These are phyloP conservation scores for Sinonovacula constricta DNA, from an alignment of 1,140 invertebrate genomes.

Conservation along the genomic window DNA sequence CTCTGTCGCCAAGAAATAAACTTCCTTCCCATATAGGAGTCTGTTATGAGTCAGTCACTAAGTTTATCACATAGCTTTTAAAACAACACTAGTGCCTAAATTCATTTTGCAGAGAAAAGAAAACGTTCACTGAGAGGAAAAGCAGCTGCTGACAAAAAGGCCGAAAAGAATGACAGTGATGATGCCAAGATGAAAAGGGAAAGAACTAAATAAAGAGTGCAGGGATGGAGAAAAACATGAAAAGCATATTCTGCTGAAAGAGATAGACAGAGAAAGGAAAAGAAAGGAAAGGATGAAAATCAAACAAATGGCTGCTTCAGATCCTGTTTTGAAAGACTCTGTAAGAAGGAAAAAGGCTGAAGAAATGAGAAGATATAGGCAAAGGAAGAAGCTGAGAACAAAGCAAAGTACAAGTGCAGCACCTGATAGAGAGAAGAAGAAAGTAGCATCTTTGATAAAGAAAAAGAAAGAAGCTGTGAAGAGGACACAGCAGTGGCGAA, in stretches of 20 bases:
- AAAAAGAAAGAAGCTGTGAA: slow-evolving; percentile 42
- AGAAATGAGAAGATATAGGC: slow-evolving; percentile 33
- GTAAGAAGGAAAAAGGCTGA: slow-evolving; percentile 9
- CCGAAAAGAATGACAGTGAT: too few relatives aligned
- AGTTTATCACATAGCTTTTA: too few relatives aligned
- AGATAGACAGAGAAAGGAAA: slow-evolving; percentile 21
- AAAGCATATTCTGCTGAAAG: slow-evolving; percentile 12
- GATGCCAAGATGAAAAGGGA: too few relatives aligned
- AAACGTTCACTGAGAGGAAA: too few relatives aligned
- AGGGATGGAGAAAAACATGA: slow-evolving; percentile 14
- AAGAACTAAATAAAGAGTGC: slow-evolving; percentile 14
- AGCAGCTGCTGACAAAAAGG: too few relatives aligned
- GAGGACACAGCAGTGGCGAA: slow-evolving; percentile 14
- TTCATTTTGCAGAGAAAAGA: too few relatives aligned
- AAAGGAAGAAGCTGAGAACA: slow-evolving; percentile 23
- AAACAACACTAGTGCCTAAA: too few relatives aligned
- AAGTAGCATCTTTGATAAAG: background rate
- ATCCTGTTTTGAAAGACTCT: background rate
- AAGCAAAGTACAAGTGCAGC: background rate
- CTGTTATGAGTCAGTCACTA: too few relatives aligned
- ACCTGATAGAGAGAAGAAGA: slow-evolving; percentile 1
- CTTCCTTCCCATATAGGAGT: too few relatives aligned
- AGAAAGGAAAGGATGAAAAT: background rate
- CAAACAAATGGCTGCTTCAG: background rate
- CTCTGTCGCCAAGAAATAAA: too few relatives aligned